A percentile compares a stretch with the other conserved stretches of the same genome.
Conservation (phyloP, 2,888 invertebrate genomes). For the Drosophila crucigera region DNA sequence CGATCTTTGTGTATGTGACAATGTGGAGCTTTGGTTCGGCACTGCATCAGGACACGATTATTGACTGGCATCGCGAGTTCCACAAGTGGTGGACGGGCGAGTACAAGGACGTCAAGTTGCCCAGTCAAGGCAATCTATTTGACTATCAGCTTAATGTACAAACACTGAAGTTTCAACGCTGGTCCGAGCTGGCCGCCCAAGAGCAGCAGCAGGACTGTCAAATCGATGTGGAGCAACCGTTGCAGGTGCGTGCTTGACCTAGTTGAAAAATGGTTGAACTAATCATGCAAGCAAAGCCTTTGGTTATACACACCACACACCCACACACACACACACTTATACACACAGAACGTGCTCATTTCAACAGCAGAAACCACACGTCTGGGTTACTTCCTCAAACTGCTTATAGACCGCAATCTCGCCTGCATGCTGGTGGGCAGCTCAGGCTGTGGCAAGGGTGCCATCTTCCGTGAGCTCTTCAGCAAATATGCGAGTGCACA, state of each 20-base stretch:
- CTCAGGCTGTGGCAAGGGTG: slow-evolving; percentile 96
- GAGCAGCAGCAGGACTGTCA: slow-evolving; percentile 87
- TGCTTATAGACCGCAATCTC: slow-evolving; percentile 91
- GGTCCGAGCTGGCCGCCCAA: slow-evolving; percentile 90
- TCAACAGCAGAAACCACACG: slow-evolving; percentile 96
- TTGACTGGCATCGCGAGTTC: slow-evolving; percentile 97
- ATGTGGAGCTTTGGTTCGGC: slow-evolving; percentile 98
- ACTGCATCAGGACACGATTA: slow-evolving; percentile 94
- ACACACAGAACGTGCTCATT: slow-evolving; percentile 90
- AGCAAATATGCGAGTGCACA: slow-evolving; percentile 83
- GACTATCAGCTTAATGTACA: slow-evolving; percentile 95
- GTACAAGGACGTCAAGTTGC: slow-evolving; percentile 96
- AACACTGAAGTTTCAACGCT: slow-evolving; percentile 93
- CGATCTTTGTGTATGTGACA: slow-evolving; percentile 95
- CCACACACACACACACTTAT: background rate
- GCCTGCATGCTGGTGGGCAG: slow-evolving; percentile 96
- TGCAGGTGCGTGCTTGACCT: slow-evolving; percentile 88
- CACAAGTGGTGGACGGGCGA: slow-evolving; percentile 98
- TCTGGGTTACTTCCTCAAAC: slow-evolving; percentile 94
- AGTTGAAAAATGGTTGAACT: slow-evolving; percentile 45
- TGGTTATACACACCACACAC: slow-evolving; percentile 22
- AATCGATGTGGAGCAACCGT: slow-evolving; percentile 92
- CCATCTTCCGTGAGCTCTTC: slow-evolving; percentile 91
- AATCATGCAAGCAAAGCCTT: slow-evolving; percentile 53
- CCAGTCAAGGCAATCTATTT: slow-evolving; percentile 92